Base-by-base conservation (phyloP, 2,113 vertebrate species). In the Scomber colias region DNA sequence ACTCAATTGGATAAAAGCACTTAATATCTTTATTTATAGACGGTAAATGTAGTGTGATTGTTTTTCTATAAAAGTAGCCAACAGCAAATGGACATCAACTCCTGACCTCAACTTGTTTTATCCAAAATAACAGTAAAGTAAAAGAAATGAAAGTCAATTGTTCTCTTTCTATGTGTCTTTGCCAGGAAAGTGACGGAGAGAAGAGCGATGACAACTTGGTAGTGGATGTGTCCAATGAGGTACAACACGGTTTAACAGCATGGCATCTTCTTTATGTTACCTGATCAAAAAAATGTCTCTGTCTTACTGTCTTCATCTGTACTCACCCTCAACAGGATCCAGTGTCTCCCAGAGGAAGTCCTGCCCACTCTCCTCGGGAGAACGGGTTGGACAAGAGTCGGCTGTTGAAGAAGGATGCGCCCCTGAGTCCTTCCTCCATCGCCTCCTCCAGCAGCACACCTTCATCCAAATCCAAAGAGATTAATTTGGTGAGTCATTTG, bases 361-460 rank as follows among this genome's bases (percentile, higher is more conserved):
- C 98, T 0, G 95, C 97, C 75, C 97, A 97, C 84, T 98, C 97
- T 0, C 97, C 97, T 0, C 97, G 96, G 0, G 97, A 99, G 91
- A 99, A 98, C 0, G 97, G 97, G 46, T 87, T 99, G 72, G 98
- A 99, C 90, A 98, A 98, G 86, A 87, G 92, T 14, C 96, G 97
- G 0, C 95, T 95, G 67, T 87, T 95, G 89, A 99, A 99, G 92
- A 98, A 98, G 73, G 98, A 99, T 0, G 96, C 96, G 0, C 97
- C 98, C 0, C 96, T 96, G 94, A 99, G 97, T 92, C 98, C 98
- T 0, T 97, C 97, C 83, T 99, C 98, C 0, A 93, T 98, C 6
- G 97, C 97, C 70, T 99, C 98, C 21, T 98, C 97, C 84, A 97
- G 98, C 92, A 99, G 97, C 93, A 99, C 97, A 21, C 98, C 97